Percentiles rank a stretch among this genome's conserved stretches.
These are phyloP conservation scores for Gadus chalcogrammus DNA, from an alignment of 2,113 vertebrate species.

Conservation along the genomic window DNA sequence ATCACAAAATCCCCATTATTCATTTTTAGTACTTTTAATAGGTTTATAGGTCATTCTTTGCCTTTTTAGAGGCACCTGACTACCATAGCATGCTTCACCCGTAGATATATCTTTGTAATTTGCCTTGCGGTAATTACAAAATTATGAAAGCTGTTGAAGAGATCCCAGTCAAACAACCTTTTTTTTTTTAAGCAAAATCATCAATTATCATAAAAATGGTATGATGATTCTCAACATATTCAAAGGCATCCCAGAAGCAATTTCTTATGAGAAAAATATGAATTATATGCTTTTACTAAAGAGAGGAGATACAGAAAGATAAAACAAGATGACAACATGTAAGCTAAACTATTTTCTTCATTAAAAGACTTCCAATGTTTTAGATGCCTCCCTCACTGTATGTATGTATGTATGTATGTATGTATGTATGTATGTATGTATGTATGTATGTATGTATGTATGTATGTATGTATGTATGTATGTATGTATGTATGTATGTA, in stretches of 20 bases:
- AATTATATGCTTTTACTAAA: no score
- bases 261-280: no score
- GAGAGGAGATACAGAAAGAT: no score
- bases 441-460: background rate
- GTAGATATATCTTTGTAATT: background rate
- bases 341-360: no score
- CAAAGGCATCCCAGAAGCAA: no score
- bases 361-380: no score
- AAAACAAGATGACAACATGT: no score
- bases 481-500: no score
- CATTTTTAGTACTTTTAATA: background rate
- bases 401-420: background rate
- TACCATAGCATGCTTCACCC: background rate
- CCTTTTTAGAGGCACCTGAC: background rate
- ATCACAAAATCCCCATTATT: background rate
- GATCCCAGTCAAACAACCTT: background rate
- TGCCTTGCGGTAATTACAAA: background rate
- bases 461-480: accelerated
- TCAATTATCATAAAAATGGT: no score
- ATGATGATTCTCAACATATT: no score
- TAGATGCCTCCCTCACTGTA: background rate
- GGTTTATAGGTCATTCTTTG: background rate
- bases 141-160: background rate
- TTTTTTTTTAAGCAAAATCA: no score
- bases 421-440: no score